Conservation (phyloP, 92 coral and sea anemone genomes). For the Diadumene lineata region DNA sequence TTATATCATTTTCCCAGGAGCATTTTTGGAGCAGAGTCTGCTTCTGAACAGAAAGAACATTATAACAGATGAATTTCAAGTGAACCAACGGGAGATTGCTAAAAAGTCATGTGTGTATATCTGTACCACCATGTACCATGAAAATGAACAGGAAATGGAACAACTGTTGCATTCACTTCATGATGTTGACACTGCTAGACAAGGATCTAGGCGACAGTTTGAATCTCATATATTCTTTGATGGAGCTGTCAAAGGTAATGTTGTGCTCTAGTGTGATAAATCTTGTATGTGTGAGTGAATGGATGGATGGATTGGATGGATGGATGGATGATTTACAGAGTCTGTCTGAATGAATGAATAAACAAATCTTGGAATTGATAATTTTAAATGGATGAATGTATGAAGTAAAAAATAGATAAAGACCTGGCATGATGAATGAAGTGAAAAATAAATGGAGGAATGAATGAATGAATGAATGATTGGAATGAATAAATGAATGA, state of each 20-base stretch:
- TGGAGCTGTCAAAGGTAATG: conserved; percentile 95
- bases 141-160: conserved; percentile 93
- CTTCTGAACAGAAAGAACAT: conserved; percentile 85
- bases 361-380: too few species aligned
- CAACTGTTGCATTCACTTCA: conserved; percentile 85
- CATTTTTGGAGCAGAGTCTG: conserved; percentile 81
- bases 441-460: too few species aligned
- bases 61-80: conserved; percentile 76
- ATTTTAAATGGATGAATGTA: too few species aligned
- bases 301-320: too few species aligned
- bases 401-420: too few species aligned
- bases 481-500: too few species aligned
- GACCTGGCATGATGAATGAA: too few species aligned
- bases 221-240: conserved; percentile 98
- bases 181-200: conserved; percentile 84
- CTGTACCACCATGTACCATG: conserved; percentile 98
- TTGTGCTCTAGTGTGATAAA: too few species aligned
- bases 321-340: too few species aligned
- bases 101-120: conserved; percentile 79
- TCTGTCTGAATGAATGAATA: too few species aligned
- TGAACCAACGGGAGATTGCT: conserved; percentile 69
- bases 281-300: too few species aligned
- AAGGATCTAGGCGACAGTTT: conserved; percentile 65
- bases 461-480: too few species aligned
- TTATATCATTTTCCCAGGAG: conserved; percentile 62